Base-by-base conservation (phyloP, 2,888 invertebrate species). In the Eupithecia abbreviata region DNA sequence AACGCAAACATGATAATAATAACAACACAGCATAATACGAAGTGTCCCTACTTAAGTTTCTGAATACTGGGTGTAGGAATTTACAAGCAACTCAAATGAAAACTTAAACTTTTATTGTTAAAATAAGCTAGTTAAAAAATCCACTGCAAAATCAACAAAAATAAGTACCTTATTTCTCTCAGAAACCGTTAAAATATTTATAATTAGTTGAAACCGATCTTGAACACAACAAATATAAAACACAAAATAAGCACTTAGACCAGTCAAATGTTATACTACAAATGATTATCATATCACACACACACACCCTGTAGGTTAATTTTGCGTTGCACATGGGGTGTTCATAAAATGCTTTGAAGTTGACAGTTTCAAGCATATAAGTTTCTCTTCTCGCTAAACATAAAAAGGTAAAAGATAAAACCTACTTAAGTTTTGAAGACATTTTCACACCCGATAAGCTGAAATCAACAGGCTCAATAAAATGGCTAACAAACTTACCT, bases 1-100 rank as follows among this genome's bases (percentile, higher is more conserved):
- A 68, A 81, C 74, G 81, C 77, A 77, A 84, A 84, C 84, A 82
- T 74, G 81, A 30, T 30, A 30, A 80, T 82, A 85, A 84, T 86
- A 85, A 85, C 79, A 45, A 79, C 79, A 82, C 70, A 43, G 58
- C 42, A 76, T 77, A 78, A 76, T 67, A 70, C 77, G 71, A 75
- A 51, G 66, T 66, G 68, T 30, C 18, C 62, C 30, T 72, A 68
- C 47, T 41, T 66, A 66, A 15, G 41, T 66, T 42, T 66, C 42
- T 66, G 47, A 45, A 68, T 75, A 75, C 42, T 72, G 72, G 69
- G 62, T 66, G 66, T 30, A 30, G 30, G 30, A 30, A 30, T 30
- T 30, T 30, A 30, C 30, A 30, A 30, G 30, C 30, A 30, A 30
- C 30, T 30, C 30, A 30, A 30, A 30, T 30, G 30, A 30, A 30